Base-by-base conservation (phyloP, 2,888 invertebrate species). In the Bugulina stolonifera region DNA sequence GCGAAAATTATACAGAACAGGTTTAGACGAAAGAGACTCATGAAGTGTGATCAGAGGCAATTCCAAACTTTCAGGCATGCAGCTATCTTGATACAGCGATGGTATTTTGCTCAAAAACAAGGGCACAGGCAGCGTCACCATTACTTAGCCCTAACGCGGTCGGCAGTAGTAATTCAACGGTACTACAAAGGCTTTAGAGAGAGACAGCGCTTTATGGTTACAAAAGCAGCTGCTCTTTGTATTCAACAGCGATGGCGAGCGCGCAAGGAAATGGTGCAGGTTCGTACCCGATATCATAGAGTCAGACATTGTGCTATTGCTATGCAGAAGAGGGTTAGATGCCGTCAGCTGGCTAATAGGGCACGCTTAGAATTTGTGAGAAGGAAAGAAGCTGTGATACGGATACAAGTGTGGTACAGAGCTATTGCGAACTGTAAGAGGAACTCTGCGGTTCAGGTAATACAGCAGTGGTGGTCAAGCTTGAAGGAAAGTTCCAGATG, bases 391-490 rank as follows among this genome's bases (percentile, higher is more conserved):
- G 78, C 81, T 25, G 76, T 78, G 1, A 5, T 74, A 3, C 71
- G 54, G 3, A 75, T 81, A 29, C 81, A 81, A 73, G 54, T 58
- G 14, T 54, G 34, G 22, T 80, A 74, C 73, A 72, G 78, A 72
- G 74, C 75, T 18, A 27, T 22, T 43, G n/a, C 72, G 10, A 54
- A 27, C 27, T 71, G 23, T 34, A 25, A 18, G 32, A 57, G 72
- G 43, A 73, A 70, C 43, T 5, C 14, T 18, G 5, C 18, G 23
- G 52, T 23, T 27, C 3, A 35, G 1, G 32, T 32, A 10, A 29
- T 70, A 23, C 70, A 70, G 52, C 35, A 23, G 52, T 70, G 23
- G 29, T 70, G 32, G 23, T 14, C 35, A 43, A 3, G 18, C 18
- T 29, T 35, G 10, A n/a, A 25, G 32, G 34, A 64, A 32, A 5